phyloP scores from a whole-genome alignment of 2,888 invertebrate species.

The Ormyrus rosae region DNA sequence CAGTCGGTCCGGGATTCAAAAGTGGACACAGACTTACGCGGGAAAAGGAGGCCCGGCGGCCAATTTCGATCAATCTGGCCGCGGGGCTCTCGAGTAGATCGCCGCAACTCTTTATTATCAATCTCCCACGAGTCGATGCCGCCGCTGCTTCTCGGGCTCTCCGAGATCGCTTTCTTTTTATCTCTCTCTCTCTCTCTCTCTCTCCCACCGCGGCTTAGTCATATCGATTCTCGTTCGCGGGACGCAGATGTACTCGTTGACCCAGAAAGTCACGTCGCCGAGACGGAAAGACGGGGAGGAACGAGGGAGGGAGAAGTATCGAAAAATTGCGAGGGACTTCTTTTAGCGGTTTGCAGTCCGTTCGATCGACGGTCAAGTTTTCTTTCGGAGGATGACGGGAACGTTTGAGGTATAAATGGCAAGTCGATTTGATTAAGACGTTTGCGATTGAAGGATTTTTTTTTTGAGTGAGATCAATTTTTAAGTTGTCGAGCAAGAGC shows the following conservation, averaged over 20 bases:
- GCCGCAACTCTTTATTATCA: slow-evolving; percentile 31
- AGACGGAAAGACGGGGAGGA: slow-evolving; percentile 2
- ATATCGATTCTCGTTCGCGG: slow-evolving; percentile 41
- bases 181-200: slow-evolving; percentile 3
- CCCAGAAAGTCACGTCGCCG: slow-evolving; percentile 43
- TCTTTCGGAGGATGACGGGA: no score
- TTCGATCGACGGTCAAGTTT: no score
- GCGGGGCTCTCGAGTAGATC: background rate
- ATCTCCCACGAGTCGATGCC: background rate
- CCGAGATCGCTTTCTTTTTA: slow-evolving; percentile 1
- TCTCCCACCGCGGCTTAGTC: slow-evolving; percentile 15
- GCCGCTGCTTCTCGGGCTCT: background rate
- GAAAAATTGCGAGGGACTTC: background rate
- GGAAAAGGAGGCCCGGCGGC: background rate
- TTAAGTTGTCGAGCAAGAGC: no score
- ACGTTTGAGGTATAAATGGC: no score
- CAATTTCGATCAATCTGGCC: background rate
- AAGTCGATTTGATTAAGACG: no score
- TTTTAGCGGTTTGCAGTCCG: no score
- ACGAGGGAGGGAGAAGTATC: background rate
- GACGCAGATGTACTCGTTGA: slow-evolving; percentile 38
- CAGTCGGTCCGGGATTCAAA: no score
- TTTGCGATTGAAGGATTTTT: no score
- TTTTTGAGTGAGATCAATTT: no score
- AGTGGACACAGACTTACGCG: no score